Evolutionary conservation across 2,113 vertebrate genomes (phyloP).

Genomic region (Anas platyrhynchos): DNA sequence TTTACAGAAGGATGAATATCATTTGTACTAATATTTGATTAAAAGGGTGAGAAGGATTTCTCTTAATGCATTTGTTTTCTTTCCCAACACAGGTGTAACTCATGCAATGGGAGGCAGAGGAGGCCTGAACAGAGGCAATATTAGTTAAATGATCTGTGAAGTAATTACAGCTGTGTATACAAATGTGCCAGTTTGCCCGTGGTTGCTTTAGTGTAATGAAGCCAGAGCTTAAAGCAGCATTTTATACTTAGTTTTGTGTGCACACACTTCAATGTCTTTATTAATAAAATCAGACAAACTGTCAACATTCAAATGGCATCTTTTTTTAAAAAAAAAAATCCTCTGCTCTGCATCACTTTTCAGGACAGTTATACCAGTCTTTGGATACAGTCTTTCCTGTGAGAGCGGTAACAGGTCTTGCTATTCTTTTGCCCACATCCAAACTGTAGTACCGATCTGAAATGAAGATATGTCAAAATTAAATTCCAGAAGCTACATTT

Average conservation of each 20-base stretch:
- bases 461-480: slow-evolving; percentile 12
- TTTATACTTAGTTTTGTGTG: slow-evolving; percentile 79
- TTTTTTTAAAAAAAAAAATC: background rate
- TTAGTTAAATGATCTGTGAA: slow-evolving; percentile 70
- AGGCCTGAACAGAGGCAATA: slow-evolving; percentile 89
- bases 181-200: slow-evolving; percentile 47
- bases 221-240: slow-evolving; percentile 65
- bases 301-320: slow-evolving; percentile 26
- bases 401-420: slow-evolving; percentile 75
- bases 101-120: slow-evolving; percentile 85
- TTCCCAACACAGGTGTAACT: slow-evolving; percentile 78
- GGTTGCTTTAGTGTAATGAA: slow-evolving; percentile 68
- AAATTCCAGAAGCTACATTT: background rate
- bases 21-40: background rate
- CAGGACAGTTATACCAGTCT: slow-evolving; percentile 87
- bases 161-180: slow-evolving; percentile 69
- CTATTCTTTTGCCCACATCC: slow-evolving; percentile 77
- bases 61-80: slow-evolving; percentile 44
- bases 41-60: background rate
- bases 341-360: slow-evolving; percentile 44
- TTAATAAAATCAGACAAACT: slow-evolving; percentile 86
- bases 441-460: slow-evolving; percentile 89
- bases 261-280: slow-evolving; percentile 80
- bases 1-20: background rate
- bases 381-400: slow-evolving; percentile 83